Conservation (phyloP, 2,888 invertebrate genomes). For the Tipula confusa region DNA sequence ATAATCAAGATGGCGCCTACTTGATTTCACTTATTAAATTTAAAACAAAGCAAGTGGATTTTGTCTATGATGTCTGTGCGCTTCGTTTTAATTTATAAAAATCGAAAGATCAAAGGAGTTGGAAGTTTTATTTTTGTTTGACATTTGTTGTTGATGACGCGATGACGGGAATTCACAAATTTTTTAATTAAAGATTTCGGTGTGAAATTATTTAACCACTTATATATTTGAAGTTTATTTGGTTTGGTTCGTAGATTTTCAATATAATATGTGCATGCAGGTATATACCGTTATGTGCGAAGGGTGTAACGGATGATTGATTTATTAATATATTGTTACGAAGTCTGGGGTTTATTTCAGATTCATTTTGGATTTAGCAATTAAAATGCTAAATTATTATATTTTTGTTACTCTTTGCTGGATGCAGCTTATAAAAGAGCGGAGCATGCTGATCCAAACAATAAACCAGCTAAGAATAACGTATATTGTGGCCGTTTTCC, state of each 20-base stretch:
- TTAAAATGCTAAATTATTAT: too few relatives aligned
- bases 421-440: too few relatives aligned
- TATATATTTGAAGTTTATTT: not conserved
- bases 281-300: too few relatives aligned
- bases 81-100: not conserved
- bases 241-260: not conserved
- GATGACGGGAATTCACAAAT: too few relatives aligned
- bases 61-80: not conserved
- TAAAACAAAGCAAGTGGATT: not conserved
- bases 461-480: too few relatives aligned
- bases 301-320: not conserved
- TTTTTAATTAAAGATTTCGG: not conserved
- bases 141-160: too few relatives aligned
- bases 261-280: too few relatives aligned
- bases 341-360: too few relatives aligned
- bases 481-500: too few relatives aligned
- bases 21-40: not conserved
- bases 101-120: not conserved
- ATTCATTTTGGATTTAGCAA: too few relatives aligned
- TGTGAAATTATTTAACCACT: not conserved
- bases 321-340: not conserved
- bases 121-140: not conserved
- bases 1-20: not conserved
- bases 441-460: too few relatives aligned
- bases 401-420: too few relatives aligned